phyloP scores from a whole-genome alignment of 2,888 invertebrate species.

The Zaprionus bogoriensis region DNA sequence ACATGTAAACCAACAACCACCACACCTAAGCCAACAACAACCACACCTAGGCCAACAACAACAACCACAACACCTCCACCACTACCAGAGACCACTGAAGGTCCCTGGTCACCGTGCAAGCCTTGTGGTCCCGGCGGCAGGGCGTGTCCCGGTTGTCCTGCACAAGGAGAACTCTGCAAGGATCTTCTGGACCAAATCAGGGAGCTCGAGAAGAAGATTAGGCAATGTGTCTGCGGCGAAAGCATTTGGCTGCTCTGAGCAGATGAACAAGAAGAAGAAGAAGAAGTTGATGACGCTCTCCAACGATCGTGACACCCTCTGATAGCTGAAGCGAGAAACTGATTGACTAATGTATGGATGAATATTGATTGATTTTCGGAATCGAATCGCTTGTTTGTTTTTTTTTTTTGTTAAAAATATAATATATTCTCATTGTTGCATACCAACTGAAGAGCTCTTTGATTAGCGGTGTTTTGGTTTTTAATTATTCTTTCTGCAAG shows the following conservation, averaged over 20 bases:
- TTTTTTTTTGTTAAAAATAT: background rate
- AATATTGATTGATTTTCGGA: background rate
- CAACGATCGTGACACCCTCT: background rate
- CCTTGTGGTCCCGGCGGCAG: conserved; percentile 12
- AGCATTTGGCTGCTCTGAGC: background rate
- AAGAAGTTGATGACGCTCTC: too few relatives aligned
- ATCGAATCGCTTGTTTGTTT: background rate
- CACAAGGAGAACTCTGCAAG: background rate
- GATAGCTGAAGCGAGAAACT: too few relatives aligned
- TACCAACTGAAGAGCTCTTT: background rate
- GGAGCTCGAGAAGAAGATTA: background rate
- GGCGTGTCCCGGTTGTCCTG: background rate
- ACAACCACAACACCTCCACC: background rate
- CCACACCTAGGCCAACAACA: background rate
- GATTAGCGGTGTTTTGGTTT: background rate
- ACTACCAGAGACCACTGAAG: background rate
- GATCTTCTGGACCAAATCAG: background rate
- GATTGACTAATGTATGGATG: too few relatives aligned
- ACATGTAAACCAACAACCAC: background rate
- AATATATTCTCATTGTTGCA: background rate
- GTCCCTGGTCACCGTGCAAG: background rate
- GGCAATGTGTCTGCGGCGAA: conserved; percentile 7
- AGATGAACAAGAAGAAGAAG: background rate
- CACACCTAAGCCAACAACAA: background rate
- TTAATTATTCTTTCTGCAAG: background rate